A percentile compares a stretch with the other conserved stretches of the same genome.
Evolutionary conservation across 2,797 vertebrate species (phyloP).

Genomic region (Phoxinus dragarum): DNA sequence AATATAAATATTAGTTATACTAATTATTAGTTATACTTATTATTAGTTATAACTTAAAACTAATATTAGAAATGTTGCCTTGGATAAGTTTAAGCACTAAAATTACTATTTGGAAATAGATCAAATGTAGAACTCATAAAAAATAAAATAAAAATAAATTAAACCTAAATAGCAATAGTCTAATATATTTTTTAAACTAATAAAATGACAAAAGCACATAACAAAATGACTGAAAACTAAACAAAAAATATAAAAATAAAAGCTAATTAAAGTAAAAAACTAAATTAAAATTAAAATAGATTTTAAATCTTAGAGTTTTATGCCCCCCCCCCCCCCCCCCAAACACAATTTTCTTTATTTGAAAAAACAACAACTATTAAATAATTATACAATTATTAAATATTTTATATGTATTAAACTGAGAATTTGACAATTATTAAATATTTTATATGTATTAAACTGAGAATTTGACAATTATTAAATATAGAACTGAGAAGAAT

Average conservation of each 20-base stretch:
- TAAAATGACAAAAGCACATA: neutral
- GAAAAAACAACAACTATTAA: neutral
- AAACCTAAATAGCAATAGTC: neutral
- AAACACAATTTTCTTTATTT: neutral
- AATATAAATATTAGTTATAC: too few species aligned
- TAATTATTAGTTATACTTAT: too few species aligned
- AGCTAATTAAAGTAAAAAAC: neutral
- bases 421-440: too few species aligned
- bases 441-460: too few species aligned
- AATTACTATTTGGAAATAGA: too few species aligned
- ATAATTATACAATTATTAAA: neutral
- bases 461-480: too few species aligned
- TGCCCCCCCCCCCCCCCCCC: too few species aligned
- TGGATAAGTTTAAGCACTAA: neutral
- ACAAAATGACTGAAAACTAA: rapidly evolving
- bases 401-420: neutral
- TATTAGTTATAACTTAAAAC: neutral
- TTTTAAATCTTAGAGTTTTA: neutral
- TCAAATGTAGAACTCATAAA: neutral
- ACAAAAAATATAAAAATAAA: neutral
- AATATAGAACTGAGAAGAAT: too few species aligned
- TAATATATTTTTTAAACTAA: neutral
- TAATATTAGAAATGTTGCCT: neutral
- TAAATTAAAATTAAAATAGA: neutral
- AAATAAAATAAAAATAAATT: neutral